Base-by-base conservation (phyloP, 2,797 vertebrate species). In the Kryptopterus vitreolus region DNA sequence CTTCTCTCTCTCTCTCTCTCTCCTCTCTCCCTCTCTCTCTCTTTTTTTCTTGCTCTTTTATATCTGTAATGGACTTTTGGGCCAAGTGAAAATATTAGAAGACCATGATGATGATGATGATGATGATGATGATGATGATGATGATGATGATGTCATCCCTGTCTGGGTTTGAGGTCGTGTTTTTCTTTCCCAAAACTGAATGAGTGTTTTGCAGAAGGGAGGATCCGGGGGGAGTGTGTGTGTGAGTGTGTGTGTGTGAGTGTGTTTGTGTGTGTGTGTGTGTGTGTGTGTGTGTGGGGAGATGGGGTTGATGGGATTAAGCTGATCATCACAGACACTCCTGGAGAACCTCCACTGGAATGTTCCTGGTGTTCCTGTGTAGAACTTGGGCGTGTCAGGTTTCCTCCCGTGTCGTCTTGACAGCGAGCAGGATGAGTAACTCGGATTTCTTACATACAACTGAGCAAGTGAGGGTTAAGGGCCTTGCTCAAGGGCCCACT, bases 1-100 rank as follows among this genome's bases (percentile, higher is more conserved):
- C 9, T 9, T 43, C 38, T 43, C 38, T 43, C 8, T 43, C 38
- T 43, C 38, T 43, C 8, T 43, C 38, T 43, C 38, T 43, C 38
- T 43, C 38, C 0, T 43, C 38, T 43, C 38, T 10, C 38, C 6
- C 38, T 43, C 38, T 43, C 0, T 43, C 2, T 43, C 10, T 43
- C 10, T 10, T 43, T 10, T 10, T 7, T 6, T 43, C 7, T 43
- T 73, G 59, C 80, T 85, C 31, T 71, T 84, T 52, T 84, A 79
- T 80, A 58, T 66, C 62, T 82, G 59, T 85, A 82, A 83, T 61
- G 53, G 29, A 71, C 59, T 59, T 83, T 78, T 78, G 59, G 69
- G 65, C 50, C 58, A 1, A 57, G 53, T 16, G 9, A 53, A n/a
- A n/a, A n/a, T n/a, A n/a, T n/a, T n/a, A n/a, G n/a, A n/a, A 20